Percentiles rank a stretch among this genome's conserved stretches.
Conservation (phyloP, 2,797 vertebrate species). For the Halcyon smyrnensis region DNA sequence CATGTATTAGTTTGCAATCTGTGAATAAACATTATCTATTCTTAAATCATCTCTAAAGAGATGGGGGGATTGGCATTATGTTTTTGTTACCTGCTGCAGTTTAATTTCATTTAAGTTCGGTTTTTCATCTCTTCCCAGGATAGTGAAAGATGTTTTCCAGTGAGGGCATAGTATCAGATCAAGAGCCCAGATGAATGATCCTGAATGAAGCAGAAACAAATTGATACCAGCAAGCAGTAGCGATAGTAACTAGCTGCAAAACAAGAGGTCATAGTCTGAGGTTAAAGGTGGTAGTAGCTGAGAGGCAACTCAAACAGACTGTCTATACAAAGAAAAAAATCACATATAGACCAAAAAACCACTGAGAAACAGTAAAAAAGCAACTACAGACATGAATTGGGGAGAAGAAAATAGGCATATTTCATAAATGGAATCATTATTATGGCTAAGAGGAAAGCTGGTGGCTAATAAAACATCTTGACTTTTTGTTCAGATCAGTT, state of each 20-base stretch:
- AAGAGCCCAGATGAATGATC: slow-evolving; percentile 8
- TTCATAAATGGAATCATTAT: not conserved
- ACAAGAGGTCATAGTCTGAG: slow-evolving; percentile 20
- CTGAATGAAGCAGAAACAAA: not conserved
- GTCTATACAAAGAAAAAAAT: not conserved
- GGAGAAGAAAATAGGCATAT: not conserved
- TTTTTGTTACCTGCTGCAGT: not conserved
- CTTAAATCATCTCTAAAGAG: not conserved
- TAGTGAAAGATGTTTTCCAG: not conserved
- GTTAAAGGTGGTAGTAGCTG: slow-evolving; percentile 16
- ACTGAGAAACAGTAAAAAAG: not conserved
- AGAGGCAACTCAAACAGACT: not conserved
- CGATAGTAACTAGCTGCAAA: slow-evolving; percentile 27
- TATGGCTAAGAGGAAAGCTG: not conserved
- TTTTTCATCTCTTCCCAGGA: not conserved
- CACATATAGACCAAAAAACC: not conserved
- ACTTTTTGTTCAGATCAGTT: not conserved
- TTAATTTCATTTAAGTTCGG: not conserved
- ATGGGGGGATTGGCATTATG: not conserved
- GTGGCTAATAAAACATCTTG: not conserved
- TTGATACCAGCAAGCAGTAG: slow-evolving; percentile 18
- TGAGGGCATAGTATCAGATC: not conserved
- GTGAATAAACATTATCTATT: not conserved
- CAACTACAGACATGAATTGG: fast-evolving
- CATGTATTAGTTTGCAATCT: not conserved